Evolutionary conservation across 2,113 vertebrate species (phyloP), one percentile per base, ranked within the genome.

Genomic region (Cyphomyrus plagiostoma): DNA sequence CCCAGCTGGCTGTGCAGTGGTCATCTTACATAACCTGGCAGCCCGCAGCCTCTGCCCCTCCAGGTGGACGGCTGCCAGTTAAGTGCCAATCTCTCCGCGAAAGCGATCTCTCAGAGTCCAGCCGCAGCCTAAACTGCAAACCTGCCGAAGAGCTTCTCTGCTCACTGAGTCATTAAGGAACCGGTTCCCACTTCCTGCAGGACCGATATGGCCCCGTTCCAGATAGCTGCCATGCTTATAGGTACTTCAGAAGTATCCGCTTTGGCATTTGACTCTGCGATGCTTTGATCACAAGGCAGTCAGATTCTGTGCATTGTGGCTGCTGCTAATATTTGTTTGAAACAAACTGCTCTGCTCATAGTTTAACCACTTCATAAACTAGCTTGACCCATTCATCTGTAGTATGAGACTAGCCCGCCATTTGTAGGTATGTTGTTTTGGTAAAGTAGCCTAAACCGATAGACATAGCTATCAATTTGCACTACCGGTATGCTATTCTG

Each of bases 21-120:
- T 80, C 74, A 80, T 80, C 74, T 80, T 80, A 80, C 74, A 80
- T 80, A 80, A 80, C 74, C 74, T 80, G 74, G 74, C 74, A 80
- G 74, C 74, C 74, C 39, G 35, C 13, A 80, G 35, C 35, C 74
- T 30, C 13, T 80, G 74, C 74, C 74, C 74, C 39, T 42, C 74
- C 74, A 80, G 74, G 35, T 80, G 74, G 74, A 80, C 3, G 35
- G 74, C 15, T 80, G 74, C 74, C 74, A 80, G 74, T 42, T 80
- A 80, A 80, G 15, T 80, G 74, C 74, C 62, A 70, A 30, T 70
- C 62, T 70, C 62, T 13, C 62, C 1, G 62, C 10, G 62, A 26
- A 66, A 66, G 30, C 70, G 9, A 35, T 77, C 13, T 74, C 30
- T 77, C 70, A 35, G 35, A 42, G 35, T 80, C 30, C 74, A 80